Evolutionary conservation across 2,797 vertebrate genomes (phyloP).

Genomic region (Acanthiza pusilla): DNA sequence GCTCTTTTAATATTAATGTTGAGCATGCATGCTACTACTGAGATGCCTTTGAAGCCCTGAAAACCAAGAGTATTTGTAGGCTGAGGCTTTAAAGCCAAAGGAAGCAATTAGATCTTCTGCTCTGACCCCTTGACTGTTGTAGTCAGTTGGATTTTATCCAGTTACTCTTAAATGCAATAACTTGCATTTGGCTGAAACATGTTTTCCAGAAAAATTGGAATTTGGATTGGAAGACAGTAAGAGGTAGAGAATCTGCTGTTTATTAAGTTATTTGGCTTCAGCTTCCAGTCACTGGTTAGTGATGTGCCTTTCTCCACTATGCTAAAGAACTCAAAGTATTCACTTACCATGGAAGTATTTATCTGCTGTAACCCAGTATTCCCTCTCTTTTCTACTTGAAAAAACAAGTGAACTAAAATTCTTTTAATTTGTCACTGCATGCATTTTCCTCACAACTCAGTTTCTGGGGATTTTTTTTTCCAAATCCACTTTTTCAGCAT

Average conservation of each 20-base stretch:
- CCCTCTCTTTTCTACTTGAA: background rate
- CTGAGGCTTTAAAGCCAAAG: background rate
- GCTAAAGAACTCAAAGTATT: background rate
- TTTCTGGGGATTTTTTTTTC: background rate
- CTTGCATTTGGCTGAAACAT: background rate
- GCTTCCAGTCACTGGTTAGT: background rate
- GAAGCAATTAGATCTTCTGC: slow-evolving; percentile 20
- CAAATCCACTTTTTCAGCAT: background rate
- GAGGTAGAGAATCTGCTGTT: background rate
- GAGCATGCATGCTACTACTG: background rate
- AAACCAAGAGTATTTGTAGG: background rate
- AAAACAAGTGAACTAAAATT: background rate
- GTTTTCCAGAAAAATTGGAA: background rate
- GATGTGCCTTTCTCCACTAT: background rate
- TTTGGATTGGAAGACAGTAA: background rate
- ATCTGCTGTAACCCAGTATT: background rate
- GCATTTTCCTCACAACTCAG: background rate
- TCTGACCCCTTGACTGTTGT: background rate
- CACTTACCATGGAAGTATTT: background rate
- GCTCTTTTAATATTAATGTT: slow-evolving; percentile 26
- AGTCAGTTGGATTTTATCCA: slow-evolving; percentile 17
- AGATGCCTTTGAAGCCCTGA: background rate
- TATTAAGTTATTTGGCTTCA: slow-evolving; percentile 28
- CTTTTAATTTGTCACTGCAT: background rate
- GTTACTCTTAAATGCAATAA: background rate